Percentiles rank a stretch among this genome's conserved stretches.
Evolutionary conservation across 2,113 vertebrate genomes (phyloP).

Genomic region (Garra rufa): DNA sequence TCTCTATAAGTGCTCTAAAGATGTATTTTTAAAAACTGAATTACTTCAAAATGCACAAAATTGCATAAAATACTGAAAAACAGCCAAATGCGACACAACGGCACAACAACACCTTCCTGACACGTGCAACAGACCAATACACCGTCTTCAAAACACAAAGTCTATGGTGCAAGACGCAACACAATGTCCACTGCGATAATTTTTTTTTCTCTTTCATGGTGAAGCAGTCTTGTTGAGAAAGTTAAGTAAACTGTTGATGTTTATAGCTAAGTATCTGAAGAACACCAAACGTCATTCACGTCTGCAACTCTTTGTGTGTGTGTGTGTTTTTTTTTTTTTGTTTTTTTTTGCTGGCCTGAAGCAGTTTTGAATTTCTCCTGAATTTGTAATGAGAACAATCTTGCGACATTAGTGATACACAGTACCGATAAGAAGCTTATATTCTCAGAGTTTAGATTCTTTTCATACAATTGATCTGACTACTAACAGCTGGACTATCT

Average conservation of each 20-base stretch:
- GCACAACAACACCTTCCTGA: neutral
- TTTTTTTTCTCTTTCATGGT: neutral
- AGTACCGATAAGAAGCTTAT: conserved; percentile 26
- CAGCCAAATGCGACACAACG: neutral
- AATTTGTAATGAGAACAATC: conserved; percentile 4
- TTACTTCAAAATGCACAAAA: neutral
- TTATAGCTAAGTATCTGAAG: neutral
- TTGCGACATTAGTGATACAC: conserved; percentile 34
- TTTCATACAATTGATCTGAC: neutral
- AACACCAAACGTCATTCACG: neutral
- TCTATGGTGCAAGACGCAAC: neutral
- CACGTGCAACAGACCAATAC: neutral
- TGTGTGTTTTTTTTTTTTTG: too few species aligned
- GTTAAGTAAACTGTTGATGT: neutral
- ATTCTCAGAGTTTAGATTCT: neutral
- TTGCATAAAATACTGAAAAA: neutral
- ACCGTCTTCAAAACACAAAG: neutral
- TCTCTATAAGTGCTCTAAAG: neutral
- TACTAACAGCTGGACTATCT: neutral
- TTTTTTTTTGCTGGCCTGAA: neutral
- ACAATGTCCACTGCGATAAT: neutral
- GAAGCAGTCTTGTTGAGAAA: neutral
- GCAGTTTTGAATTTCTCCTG: neutral
- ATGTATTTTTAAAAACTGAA: neutral
- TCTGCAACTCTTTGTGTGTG: neutral